A percentile compares a stretch with the other conserved stretches of the same genome.
phyloP scores from a whole-genome alignment of 1,140 invertebrate species.

The Sycophila sp. region DNA sequence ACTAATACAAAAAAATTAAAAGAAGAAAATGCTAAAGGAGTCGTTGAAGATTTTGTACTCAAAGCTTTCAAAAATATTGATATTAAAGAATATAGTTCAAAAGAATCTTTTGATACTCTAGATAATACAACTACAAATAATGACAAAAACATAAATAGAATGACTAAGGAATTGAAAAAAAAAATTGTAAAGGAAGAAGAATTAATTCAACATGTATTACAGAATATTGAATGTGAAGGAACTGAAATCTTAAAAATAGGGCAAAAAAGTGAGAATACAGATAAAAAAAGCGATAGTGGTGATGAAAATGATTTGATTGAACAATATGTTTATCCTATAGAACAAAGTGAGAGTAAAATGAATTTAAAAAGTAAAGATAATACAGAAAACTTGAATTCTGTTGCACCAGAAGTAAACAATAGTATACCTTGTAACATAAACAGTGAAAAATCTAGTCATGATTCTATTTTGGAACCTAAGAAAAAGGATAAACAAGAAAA shows the following conservation, averaged over 20 bases:
- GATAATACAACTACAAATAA: background rate
- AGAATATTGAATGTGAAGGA: background rate
- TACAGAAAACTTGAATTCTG: too few relatives aligned
- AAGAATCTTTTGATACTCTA: background rate
- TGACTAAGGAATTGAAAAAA: background rate
- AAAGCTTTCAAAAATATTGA: conserved; percentile 18
- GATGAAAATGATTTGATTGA: conserved; percentile 2
- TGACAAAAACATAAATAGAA: background rate
- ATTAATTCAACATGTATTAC: background rate
- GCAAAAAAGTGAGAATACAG: background rate
- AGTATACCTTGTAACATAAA: too few relatives aligned
- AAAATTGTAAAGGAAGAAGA: background rate
- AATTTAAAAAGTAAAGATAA: background rate
- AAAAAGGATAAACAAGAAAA: background rate
- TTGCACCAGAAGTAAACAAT: too few relatives aligned
- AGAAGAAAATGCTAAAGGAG: background rate
- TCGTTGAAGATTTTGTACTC: conserved; percentile 36
- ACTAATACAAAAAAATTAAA: background rate
- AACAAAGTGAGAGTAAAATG: too few relatives aligned
- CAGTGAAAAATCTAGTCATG: background rate
- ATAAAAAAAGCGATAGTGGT: conserved; percentile 14
- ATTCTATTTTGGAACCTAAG: background rate
- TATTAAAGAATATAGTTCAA: conserved; percentile 3
- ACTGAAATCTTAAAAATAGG: background rate
- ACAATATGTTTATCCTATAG: background rate